Base-by-base conservation (phyloP, 2,113 vertebrate genomes). In the Chascanopsetta lugubris region DNA sequence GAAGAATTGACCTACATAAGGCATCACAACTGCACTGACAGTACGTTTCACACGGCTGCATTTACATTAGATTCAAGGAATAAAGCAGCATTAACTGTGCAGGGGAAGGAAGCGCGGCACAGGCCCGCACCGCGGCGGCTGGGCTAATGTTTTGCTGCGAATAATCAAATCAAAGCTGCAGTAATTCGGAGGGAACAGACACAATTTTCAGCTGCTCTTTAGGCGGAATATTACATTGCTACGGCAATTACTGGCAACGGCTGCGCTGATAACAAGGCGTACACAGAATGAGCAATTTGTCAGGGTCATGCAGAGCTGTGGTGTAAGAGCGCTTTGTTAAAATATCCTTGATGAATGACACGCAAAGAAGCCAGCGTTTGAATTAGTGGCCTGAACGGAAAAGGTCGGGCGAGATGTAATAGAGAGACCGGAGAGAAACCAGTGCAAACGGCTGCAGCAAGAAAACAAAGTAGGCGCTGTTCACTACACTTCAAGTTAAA, bases 1-100 rank as follows among this genome's bases (percentile, higher is more conserved):
- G 72, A 82, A 77, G 84, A 86, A 81, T 49, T 88, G 87, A 87
- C 88, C 89, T 88, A 90, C 80, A 88, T 90, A 85, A 83, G 61
- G 70, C 69, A 66, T 68, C 72, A 68, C 61, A 65, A 72, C 29
- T 18, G 72, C 69, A 57, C 77, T 53, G 62, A 74, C 66, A 63
- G 69, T 42, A 50, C 10, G 32, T 61, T 71, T 83, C 70, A 51
- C 34, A 22, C 43, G 27, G 60, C 61, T 59, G 72, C 59, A 83
- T 82, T 85, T 68, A 79, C 72, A 85, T 82, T 21, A 73, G 72
- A 87, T 63, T 75, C 32, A 75, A 70, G 27, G 53, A 75, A 70
- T 34, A 21, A 73, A 73, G 72, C 61, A 3, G 63, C 54, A 40
- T 66, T 55, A 36, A 32, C 34, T 38, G 59, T 18, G 46, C 40